Base-by-base conservation (phyloP, 1,140 invertebrate genomes). In the Ephestia elutella region DNA sequence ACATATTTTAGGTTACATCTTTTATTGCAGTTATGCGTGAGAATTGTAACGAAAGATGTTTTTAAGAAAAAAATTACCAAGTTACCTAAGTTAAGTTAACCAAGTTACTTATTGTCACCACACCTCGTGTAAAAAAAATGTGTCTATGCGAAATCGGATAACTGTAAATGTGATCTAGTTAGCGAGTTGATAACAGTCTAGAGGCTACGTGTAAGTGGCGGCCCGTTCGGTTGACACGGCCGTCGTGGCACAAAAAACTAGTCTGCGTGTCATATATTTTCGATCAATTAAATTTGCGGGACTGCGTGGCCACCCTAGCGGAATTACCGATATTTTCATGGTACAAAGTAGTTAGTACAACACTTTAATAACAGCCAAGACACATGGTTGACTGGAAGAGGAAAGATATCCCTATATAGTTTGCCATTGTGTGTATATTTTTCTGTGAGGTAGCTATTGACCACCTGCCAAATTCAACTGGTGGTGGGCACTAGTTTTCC, bases 241-340 rank as follows among this genome's bases (percentile, higher is more conserved):
- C 32, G 32, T 44, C 38, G 5, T 44, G 38, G 38, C 38, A 44
- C 38, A 44, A 44, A 44, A 44, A 44, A 15, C 38, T 44, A 44
- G 38, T 44, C 38, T 44, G 38, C 50, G 50, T 53, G 21, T 25
- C 50, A 53, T 53, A 53, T 53, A 53, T 53, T 53, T 53, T 53
- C 21, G 50, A 53, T 53, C 50, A 53, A 53, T 53, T 53, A 53
- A 53, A 13, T 25, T 53, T 53, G 50, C 50, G 50, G 50, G 19
- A 20, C 13, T n/a, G 13, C 50, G 20, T 18, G 50, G 21, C 28
- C 50, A 53, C 19, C 21, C 20, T 53, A 53, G 50, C 50, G 50
- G 50, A 53, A 25, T 53, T 53, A 53, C 50, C 50, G 50, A 53
- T 53, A 53, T 25, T n/a, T 44, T 15, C n/a, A 10, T 32, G 11